A percentile compares a stretch with the other conserved stretches of the same genome.
Conservation (phyloP, 2,797 vertebrate genomes). For the Ispidina picta region DNA sequence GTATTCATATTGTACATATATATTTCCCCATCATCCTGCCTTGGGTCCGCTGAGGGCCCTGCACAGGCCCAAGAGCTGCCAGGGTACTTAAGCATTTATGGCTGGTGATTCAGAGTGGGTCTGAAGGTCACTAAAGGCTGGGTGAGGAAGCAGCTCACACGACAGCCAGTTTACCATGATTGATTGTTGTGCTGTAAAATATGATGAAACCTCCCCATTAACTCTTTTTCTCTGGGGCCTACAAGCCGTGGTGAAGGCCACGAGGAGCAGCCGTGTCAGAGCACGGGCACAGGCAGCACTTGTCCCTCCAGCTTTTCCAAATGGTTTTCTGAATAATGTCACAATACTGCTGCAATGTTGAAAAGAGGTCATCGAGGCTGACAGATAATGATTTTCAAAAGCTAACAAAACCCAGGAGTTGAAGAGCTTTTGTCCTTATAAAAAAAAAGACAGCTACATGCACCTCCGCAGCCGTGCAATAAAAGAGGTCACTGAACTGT, state of each 20-base stretch:
- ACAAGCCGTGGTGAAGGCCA: neutral
- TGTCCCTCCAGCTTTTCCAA: neutral
- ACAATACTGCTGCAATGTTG: neutral
- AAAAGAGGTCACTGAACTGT: conserved; percentile 22
- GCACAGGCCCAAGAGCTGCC: neutral
- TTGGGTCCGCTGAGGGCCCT: neutral
- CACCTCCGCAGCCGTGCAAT: neutral
- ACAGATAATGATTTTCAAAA: conserved; percentile 53
- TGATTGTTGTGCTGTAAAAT: conserved; percentile 20
- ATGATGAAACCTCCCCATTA: neutral
- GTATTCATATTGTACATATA: neutral
- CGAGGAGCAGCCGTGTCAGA: neutral
- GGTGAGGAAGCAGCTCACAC: neutral
- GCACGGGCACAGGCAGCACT: neutral
- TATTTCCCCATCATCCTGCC: neutral
- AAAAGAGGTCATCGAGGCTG: conserved; percentile 7
- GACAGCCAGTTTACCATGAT: neutral
- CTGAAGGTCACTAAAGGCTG: conserved; percentile 47
- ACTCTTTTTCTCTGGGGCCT: neutral
- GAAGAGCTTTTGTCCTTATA: conserved; percentile 13
- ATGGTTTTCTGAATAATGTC: neutral
- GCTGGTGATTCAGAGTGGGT: neutral
- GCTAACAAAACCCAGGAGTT: conserved; percentile 14
- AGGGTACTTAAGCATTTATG: conserved; percentile 17
- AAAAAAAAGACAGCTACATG: neutral